Conservation (phyloP, 2,797 vertebrate genomes). For the Meda fulgida region DNA sequence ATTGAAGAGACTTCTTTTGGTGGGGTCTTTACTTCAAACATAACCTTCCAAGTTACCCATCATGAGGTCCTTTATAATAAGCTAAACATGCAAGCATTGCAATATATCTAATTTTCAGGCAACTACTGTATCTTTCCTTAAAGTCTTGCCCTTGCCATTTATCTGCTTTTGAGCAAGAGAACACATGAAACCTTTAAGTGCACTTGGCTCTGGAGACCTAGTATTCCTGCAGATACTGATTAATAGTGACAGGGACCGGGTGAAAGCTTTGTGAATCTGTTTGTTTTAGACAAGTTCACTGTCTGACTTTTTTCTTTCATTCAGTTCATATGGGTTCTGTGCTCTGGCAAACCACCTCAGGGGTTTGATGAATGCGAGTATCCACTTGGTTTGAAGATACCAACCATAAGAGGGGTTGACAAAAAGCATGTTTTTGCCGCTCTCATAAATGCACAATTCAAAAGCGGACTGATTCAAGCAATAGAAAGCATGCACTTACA, state of each 20-base stretch:
- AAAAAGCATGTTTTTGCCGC: conserved; percentile 31
- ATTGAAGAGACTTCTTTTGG: not conserved
- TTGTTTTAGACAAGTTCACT: conserved; percentile 43
- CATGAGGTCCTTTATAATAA: conserved; percentile 1
- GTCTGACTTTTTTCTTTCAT: conserved; percentile 36
- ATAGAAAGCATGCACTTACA: not conserved
- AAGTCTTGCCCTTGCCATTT: conserved; percentile 7
- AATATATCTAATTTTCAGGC: not conserved
- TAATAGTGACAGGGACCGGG: conserved; percentile 39
- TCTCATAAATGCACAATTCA: conserved; percentile 1
- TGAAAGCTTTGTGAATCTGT: conserved; percentile 46
- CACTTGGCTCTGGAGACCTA: conserved; percentile 23
- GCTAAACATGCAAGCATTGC: not conserved
- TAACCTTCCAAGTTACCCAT: not conserved
- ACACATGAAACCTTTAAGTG: conserved; percentile 22
- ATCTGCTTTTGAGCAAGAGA: conserved; percentile 15
- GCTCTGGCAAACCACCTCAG: not conserved
- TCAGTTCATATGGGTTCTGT: not conserved
- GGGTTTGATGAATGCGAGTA: conserved; percentile 42
- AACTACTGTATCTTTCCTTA: not conserved
- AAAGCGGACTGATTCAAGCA: not conserved
- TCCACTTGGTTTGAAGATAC: conserved; percentile 26
- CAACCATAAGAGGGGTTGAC: conserved; percentile 28
- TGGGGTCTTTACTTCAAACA: not conserved
- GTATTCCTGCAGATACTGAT: conserved; percentile 29